Evolutionary conservation across 1,140 invertebrate species (phyloP), one percentile per base, ranked within the genome.

Genomic region (Pollicipes pollicipes): DNA sequence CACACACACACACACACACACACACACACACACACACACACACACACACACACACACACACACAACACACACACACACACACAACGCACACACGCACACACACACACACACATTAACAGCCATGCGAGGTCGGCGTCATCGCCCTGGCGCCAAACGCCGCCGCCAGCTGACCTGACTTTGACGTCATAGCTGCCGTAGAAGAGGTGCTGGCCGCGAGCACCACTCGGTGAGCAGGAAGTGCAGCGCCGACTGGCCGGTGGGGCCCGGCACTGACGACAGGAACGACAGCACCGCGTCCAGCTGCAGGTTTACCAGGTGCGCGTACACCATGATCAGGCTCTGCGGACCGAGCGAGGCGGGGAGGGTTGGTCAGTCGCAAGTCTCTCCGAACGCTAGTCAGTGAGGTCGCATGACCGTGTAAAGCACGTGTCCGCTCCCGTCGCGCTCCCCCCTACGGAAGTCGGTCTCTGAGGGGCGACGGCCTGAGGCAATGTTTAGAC

Each of bases 211-310:
- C 85, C 83, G 0, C 83, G 83, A 83, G 31, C 88, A 85, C 89
- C 89, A 91, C 76, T 90, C 86, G 17, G 81, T 83, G 0, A 91
- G 80, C 0, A 91, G 88, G 81, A 90, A 91, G 69, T 88, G 84
- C 30, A 91, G 80, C 1, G 89, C 89, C 45, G 88, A 88, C 73
- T 84, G 80, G 29, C 83, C 84, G 27, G 78, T 80, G 16, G 83
- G 82, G n/a, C 81, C 89, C 0, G 89, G 89, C 16, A 90, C 85
- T n/a, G 84, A 87, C 0, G 86, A 87, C 27, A 91, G 78, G 75
- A 91, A 91, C 74, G 88, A 87, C 0, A 91, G 76, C 0, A 90
- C 86, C 6, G 87, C 86, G 67, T 88, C 85, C 77, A 90, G 84
- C 79, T 90, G 85, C 6, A 84, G 84, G 72, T 89, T 85, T 68